Evolutionary conservation across 37 sponge, comb jelly and placozoan genomes (phyloP).

Genomic region (Oscarella lobularis): DNA sequence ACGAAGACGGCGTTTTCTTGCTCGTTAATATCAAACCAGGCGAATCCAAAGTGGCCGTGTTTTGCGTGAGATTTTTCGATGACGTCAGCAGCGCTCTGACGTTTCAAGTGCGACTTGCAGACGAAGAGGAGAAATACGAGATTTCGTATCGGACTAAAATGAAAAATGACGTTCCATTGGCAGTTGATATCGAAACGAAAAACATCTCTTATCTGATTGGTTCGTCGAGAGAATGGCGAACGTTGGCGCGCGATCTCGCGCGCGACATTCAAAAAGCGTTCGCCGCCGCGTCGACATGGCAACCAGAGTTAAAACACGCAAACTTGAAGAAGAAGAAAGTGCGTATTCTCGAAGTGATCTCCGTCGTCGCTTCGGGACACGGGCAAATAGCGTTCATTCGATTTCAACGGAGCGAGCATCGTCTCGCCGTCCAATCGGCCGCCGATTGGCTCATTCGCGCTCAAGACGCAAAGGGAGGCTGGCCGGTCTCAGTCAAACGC

Average conservation of each 20-base stretch:
- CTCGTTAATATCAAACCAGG: background rate
- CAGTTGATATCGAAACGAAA: too few species aligned
- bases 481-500: conserved; percentile 2
- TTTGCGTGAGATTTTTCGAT: background rate
- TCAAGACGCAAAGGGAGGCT: conserved; percentile 9
- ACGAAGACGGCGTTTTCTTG: background rate
- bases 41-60: background rate
- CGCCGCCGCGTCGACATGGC: background rate
- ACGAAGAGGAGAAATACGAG: background rate
- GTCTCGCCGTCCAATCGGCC: background rate
- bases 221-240: background rate
- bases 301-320: too few species aligned
- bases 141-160: background rate
- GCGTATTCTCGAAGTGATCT: background rate
- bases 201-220: background rate
- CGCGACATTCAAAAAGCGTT: background rate
- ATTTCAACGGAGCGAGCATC: background rate
- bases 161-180: too few species aligned
- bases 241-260: background rate
- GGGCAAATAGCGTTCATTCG: background rate
- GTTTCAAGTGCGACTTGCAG: background rate
- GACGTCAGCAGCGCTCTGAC: background rate
- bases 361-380: background rate
- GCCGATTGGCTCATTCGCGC: background rate
- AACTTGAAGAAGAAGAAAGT: background rate